A percentile compares a stretch with the other conserved stretches of the same genome.
Conservation (phyloP, 2,888 invertebrate genomes). For the Rhorus exstirpatorius region DNA sequence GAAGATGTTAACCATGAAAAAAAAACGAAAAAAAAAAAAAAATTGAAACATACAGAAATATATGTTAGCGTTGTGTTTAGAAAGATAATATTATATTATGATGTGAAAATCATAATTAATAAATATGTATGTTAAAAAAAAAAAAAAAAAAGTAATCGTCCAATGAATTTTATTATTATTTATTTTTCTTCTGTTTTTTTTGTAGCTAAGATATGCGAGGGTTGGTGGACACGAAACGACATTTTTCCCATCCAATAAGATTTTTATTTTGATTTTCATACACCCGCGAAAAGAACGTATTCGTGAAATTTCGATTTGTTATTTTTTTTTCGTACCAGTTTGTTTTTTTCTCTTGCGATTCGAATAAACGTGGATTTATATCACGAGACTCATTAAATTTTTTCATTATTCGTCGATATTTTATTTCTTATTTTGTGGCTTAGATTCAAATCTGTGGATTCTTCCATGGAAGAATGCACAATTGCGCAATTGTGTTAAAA, state of each 20-base stretch:
- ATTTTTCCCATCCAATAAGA: not conserved
- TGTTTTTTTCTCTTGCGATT: too few relatives aligned
- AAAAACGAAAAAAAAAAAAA: too few relatives aligned
- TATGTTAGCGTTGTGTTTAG: conserved; percentile 79
- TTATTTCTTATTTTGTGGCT: too few relatives aligned
- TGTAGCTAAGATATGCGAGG: not conserved
- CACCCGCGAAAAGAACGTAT: too few relatives aligned
- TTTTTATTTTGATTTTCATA: not conserved
- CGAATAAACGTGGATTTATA: too few relatives aligned
- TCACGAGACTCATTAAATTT: too few relatives aligned
- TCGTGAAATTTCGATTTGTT: too few relatives aligned
- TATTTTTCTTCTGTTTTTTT: not conserved
- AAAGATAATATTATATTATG: conserved; percentile 84
- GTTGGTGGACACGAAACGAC: not conserved
- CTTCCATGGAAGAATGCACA: too few relatives aligned
- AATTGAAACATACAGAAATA: conserved; percentile 64
- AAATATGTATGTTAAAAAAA: conserved; percentile 83
- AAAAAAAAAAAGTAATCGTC: conserved; percentile 12
- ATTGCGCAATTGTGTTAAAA: too few relatives aligned
- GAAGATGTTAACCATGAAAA: conserved; percentile 37
- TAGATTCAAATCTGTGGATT: too few relatives aligned
- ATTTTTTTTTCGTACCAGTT: too few relatives aligned
- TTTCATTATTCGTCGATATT: too few relatives aligned
- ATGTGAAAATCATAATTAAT: conserved; percentile 83
- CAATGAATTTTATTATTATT: not conserved